These are phyloP conservation scores for Anastatus disparis DNA, from an alignment of 1,140 invertebrate species.

Conservation along the genomic window DNA sequence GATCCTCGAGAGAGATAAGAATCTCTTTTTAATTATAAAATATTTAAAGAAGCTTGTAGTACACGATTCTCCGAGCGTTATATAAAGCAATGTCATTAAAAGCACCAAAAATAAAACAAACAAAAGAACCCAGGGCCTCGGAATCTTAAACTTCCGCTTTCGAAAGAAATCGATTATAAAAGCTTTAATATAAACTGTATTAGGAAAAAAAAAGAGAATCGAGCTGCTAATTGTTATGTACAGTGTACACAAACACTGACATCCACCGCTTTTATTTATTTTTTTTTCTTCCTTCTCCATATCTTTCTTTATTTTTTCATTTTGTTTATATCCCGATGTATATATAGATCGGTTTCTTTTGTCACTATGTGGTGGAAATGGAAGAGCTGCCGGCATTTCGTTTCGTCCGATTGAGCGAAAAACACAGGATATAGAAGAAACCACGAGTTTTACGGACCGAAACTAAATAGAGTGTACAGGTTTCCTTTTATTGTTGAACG, in stretches of 20 bases:
- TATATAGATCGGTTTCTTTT: constrained; percentile 3
- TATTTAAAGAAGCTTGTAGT: no score
- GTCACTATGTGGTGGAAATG: constrained; percentile 14
- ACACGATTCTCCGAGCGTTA: no score
- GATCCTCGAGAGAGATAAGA: no score
- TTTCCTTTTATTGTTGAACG: no score
- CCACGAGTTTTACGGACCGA: neutral
- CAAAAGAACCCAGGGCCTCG: no score
- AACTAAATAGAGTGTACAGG: no score
- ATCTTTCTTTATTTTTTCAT: neutral
- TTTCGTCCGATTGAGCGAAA: constrained; percentile 18
- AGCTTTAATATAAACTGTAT: neutral
- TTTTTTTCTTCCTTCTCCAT: no score
- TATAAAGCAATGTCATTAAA: no score
- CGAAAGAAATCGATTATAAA: neutral
- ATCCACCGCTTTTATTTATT: no score
- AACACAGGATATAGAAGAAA: constrained; percentile 5
- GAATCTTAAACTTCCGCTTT: neutral
- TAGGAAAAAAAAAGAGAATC: neutral
- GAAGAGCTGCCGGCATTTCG: neutral
- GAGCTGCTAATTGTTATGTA: neutral
- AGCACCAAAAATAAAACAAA: no score
- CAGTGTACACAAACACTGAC: neutral
- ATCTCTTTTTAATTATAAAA: no score
- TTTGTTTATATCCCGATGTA: neutral